Conservation (phyloP, 2,888 invertebrate species). For the Lamellibrachia satsuma region DNA sequence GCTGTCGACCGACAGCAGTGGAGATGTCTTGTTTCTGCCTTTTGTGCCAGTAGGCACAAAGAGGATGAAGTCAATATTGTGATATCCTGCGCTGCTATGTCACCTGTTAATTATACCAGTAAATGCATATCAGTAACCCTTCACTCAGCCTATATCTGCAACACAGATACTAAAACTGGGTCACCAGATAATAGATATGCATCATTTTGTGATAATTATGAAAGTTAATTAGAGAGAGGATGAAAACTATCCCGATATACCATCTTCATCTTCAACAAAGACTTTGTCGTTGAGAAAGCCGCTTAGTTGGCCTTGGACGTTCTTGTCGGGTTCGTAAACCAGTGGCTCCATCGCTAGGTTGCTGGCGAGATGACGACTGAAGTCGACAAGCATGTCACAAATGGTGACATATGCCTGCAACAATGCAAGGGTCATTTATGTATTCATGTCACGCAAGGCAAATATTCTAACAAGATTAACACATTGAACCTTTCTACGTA, state of each 20-base stretch:
- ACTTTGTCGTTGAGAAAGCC: slow-evolving; percentile 92
- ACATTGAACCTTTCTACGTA: too few species aligned
- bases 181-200: neutral
- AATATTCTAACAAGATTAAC: neutral
- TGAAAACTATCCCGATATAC: slow-evolving; percentile 65
- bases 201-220: neutral
- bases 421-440: neutral
- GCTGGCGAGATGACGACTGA: slow-evolving; percentile 81
- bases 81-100: neutral
- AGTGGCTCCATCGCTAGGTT: slow-evolving; percentile 68
- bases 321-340: slow-evolving; percentile 82
- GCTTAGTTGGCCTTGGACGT: slow-evolving; percentile 83
- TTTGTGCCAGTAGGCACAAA: too few species aligned
- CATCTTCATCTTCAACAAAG: slow-evolving; percentile 90
- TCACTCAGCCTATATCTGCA: neutral
- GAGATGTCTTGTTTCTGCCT: too few species aligned
- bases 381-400: slow-evolving; percentile 92
- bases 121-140: neutral
- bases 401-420: slow-evolving; percentile 88
- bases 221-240: neutral
- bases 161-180: neutral
- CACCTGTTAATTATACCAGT: neutral
- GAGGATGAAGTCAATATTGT: neutral
- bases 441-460: neutral
- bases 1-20: too few species aligned